phyloP scores from a whole-genome alignment of 2,113 vertebrate genomes.

The Protobothrops flavoviridis region DNA sequence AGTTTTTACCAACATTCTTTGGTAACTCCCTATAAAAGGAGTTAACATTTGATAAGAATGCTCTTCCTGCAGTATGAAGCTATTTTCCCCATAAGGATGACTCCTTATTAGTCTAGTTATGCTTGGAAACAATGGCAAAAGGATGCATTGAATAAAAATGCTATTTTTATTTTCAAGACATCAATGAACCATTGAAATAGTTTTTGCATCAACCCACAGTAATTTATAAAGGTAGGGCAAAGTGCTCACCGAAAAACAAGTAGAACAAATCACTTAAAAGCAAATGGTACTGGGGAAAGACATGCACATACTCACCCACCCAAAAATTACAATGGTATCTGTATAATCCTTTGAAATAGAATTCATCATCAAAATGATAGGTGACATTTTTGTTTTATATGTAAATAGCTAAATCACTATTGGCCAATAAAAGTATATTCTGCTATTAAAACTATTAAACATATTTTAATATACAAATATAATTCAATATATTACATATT shows the following conservation, averaged over 20 bases:
- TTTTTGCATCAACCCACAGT: constrained; percentile 1
- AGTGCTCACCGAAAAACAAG: background rate
- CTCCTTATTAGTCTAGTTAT: constrained; percentile 6
- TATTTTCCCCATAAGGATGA: background rate
- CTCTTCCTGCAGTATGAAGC: background rate
- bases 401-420: background rate
- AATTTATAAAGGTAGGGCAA: background rate
- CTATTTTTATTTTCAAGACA: constrained; percentile 12
- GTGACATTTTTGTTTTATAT: background rate
- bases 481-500: too few relatives aligned
- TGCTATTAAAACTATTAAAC: background rate
- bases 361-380: background rate
- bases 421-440: background rate
- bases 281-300: fast-evolving
- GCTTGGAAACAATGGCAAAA: constrained; percentile 18
- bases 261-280: background rate
- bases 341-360: background rate
- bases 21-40: background rate
- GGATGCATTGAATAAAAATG: background rate
- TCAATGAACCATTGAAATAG: background rate
- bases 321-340: background rate
- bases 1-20: background rate
- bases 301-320: background rate
- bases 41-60: background rate
- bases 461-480: too few relatives aligned